These are phyloP conservation scores for Psilopogon haemacephalus DNA, from an alignment of 2,113 vertebrate genomes.

Conservation along the genomic window DNA sequence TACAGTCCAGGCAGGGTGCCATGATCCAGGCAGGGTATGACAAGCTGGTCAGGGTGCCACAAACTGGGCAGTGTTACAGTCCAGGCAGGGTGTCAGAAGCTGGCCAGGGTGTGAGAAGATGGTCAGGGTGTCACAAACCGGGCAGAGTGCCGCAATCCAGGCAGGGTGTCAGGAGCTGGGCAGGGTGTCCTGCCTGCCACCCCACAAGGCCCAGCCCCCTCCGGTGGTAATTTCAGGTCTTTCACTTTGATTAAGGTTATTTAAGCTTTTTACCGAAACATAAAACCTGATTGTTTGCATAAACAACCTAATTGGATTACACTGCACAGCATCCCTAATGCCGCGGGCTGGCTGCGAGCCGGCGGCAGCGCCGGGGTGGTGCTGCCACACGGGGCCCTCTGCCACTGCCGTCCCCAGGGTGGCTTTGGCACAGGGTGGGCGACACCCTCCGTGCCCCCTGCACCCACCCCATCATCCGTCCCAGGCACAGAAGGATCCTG, in stretches of 20 bases:
- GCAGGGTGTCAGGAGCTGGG: neutral
- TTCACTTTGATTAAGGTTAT: conserved; percentile 48
- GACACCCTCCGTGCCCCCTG: fast-evolving
- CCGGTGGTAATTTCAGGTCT: neutral
- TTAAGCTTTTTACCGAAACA: conserved; percentile 64
- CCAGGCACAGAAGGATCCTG: fast-evolving
- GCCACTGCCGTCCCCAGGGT: fast-evolving
- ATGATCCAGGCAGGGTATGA: too few relatives aligned
- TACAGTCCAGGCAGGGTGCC: too few relatives aligned
- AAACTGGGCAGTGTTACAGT: too few relatives aligned
- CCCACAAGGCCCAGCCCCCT: neutral
- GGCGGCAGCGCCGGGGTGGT: neutral
- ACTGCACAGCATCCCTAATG: conserved; percentile 51
- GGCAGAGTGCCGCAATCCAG: neutral
- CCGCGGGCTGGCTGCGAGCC: conserved; percentile 9
- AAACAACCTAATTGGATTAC: conserved; percentile 66
- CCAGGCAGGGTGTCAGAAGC: too few relatives aligned
- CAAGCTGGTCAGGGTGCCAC: too few relatives aligned
- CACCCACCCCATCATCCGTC: neutral
- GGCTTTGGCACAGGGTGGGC: neutral
- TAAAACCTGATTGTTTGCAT: conserved; percentile 68
- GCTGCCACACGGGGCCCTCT: fast-evolving
- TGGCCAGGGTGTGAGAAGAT: too few relatives aligned
- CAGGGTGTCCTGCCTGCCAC: neutral
- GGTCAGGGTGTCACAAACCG: neutral